These are phyloP conservation scores for Halcyon smyrnensis DNA, from an alignment of 2,797 vertebrate species.

Conservation along the genomic window DNA sequence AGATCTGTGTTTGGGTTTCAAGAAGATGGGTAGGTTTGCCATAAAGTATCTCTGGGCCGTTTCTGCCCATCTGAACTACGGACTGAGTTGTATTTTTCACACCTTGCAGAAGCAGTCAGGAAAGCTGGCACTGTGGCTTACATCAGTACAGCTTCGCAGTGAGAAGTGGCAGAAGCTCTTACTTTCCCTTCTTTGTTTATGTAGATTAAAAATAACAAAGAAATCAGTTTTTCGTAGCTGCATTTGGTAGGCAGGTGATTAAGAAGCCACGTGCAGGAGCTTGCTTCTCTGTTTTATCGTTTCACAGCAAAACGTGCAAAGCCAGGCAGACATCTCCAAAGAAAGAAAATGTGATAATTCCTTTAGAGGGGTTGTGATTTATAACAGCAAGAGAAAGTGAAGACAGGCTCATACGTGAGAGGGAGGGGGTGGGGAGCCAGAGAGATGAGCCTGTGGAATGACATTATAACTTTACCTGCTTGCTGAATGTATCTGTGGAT, in stretches of 20 bases:
- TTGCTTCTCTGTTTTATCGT: background rate
- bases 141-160: background rate
- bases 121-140: background rate
- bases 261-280: background rate
- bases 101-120: background rate
- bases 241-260: background rate
- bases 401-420: background rate
- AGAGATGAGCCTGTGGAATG: constrained; percentile 69
- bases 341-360: constrained; percentile 31
- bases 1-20: constrained; percentile 17
- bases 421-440: background rate
- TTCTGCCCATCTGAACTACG: background rate
- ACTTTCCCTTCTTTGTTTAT: background rate
- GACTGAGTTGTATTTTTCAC: background rate
- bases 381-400: background rate
- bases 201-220: background rate
- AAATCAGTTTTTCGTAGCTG: accelerated
- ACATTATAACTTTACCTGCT: constrained; percentile 64
- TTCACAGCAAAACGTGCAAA: background rate
- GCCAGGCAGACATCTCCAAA: constrained; percentile 3
- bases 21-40: background rate
- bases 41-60: background rate
- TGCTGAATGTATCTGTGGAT: constrained; percentile 67
- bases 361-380: constrained; percentile 44
- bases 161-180: background rate